Base-by-base conservation (phyloP, 2,113 vertebrate genomes). In the Mesoclemmys tuberculata region DNA sequence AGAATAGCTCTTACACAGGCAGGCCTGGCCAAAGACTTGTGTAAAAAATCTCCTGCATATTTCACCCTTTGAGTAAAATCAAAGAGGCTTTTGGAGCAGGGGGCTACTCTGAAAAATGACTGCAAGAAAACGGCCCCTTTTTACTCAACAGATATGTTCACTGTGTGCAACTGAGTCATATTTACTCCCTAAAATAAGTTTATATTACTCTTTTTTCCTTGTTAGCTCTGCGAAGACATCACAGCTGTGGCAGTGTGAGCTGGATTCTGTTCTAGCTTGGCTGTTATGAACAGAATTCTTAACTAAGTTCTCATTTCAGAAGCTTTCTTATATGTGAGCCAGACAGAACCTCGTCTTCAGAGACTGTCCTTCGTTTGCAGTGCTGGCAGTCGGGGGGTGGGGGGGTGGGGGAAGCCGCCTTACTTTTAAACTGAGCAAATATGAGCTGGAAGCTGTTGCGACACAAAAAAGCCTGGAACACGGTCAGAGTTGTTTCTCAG, bases 311-410 rank as follows among this genome's bases (percentile, higher is more conserved):
- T 81, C 5, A 0, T 12, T 87, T 12, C 80, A 41, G 71, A 41
- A 74, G n/a, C 71, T 68, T 68, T 68, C 71, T 2, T 1, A 12
- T 38, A 13, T 85, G 31, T 61, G 46, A 93, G 55, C 13, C 22
- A 4, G 31, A 24, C 10, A 31, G 48, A 75, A 16, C 10, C 3
- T 29, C 64, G 80, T 68, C 82, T 51, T 61, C 81, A 74, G 16
- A 44, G 46, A 27, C 11, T 0, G 2, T 78, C 51, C 0, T 0
- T 22, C 31, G 8, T 83, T 88, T 94, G 54, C 31, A 4, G 48
- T 1, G 0, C 86, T 71, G 51, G 38, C 58, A 10, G 54, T 2
- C 27, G 48, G 77, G 8, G 26, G 2, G 3, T 31, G 48, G 77
- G 8, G 26, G 2, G 3, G 10, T 85, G 52, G 4, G 82, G 26